Evolutionary conservation across 35 echinoderm and acorn worm species (phyloP).

Genomic region (Apostichopus japonicus): DNA sequence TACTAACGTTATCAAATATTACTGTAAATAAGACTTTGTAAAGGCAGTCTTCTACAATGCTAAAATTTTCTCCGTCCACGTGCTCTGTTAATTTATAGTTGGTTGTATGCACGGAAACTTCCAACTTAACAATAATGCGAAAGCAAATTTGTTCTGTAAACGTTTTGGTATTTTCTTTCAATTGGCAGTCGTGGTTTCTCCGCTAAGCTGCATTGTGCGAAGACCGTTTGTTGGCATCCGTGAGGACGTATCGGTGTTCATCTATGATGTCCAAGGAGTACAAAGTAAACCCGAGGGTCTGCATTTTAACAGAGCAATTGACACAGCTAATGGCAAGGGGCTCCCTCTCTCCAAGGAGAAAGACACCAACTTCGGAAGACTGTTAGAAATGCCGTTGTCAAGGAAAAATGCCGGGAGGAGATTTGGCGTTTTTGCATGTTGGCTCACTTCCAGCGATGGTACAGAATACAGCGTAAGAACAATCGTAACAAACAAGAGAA

Average conservation of each 20-base stretch:
- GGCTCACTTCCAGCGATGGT: not conserved
- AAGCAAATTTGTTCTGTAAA: too few relatives aligned
- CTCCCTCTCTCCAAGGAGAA: not conserved
- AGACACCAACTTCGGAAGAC: not conserved
- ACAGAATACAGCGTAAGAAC: not conserved
- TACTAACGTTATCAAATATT: too few relatives aligned
- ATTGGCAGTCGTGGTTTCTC: not conserved
- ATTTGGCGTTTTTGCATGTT: constrained; percentile 28
- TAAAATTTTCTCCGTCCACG: too few relatives aligned
- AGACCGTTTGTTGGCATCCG: not conserved
- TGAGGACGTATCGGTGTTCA: not conserved
- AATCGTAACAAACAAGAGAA: constrained; percentile 3
- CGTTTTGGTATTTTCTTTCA: too few relatives aligned
- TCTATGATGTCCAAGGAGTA: not conserved
- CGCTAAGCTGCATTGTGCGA: constrained; percentile 24
- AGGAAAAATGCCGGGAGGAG: not conserved
- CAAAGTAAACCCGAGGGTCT: not conserved
- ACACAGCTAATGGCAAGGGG: not conserved
- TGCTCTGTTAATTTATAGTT: too few relatives aligned
- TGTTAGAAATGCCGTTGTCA: not conserved
- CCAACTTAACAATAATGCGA: too few relatives aligned
- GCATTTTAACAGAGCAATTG: not conserved
- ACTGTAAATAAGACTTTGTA: too few relatives aligned
- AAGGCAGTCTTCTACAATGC: too few relatives aligned
- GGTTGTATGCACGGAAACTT: too few relatives aligned